Percentiles rank a stretch among this genome's conserved stretches.
Conservation (phyloP, 2,797 vertebrate genomes). For the Tolypeutes matacus region DNA sequence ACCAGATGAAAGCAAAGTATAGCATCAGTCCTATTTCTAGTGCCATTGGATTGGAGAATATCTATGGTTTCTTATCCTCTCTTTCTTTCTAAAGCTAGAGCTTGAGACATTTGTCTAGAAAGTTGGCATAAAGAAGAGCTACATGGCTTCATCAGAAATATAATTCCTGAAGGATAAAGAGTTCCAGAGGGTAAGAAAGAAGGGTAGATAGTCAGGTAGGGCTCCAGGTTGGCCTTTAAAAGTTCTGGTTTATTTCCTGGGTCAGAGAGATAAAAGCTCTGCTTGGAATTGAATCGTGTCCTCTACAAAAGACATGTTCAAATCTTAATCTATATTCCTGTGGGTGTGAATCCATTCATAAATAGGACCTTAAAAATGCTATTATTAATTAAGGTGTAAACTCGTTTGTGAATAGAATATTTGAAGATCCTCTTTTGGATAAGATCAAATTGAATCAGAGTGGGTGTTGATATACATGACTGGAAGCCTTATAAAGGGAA, state of each 20-base stretch:
- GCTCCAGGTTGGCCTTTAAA: not conserved
- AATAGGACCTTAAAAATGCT: too few species aligned
- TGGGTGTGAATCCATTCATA: too few species aligned
- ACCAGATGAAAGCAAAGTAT: constrained; percentile 18
- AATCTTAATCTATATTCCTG: too few species aligned
- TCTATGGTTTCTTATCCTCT: not conserved
- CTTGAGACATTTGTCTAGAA: not conserved
- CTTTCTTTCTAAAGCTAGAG: not conserved
- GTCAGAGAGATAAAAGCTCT: not conserved
- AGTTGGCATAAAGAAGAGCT: not conserved
- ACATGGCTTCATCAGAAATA: not conserved
- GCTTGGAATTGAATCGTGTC: too few species aligned
- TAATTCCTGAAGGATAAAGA: not conserved
- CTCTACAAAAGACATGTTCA: too few species aligned
- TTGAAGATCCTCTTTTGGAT: too few species aligned
- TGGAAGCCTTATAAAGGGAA: too few species aligned
- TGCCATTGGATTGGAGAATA: not conserved
- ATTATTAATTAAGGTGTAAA: too few species aligned
- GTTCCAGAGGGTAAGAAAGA: not conserved
- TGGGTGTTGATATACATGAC: too few species aligned
- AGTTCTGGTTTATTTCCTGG: not conserved
- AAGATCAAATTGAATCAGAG: too few species aligned
- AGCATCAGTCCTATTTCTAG: not conserved
- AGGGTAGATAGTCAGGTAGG: rapidly evolving
- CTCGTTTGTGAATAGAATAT: too few species aligned